These are phyloP conservation scores for Hippopotamus amphibius DNA, from an alignment of 2,113 vertebrate species.

Conservation along the genomic window DNA sequence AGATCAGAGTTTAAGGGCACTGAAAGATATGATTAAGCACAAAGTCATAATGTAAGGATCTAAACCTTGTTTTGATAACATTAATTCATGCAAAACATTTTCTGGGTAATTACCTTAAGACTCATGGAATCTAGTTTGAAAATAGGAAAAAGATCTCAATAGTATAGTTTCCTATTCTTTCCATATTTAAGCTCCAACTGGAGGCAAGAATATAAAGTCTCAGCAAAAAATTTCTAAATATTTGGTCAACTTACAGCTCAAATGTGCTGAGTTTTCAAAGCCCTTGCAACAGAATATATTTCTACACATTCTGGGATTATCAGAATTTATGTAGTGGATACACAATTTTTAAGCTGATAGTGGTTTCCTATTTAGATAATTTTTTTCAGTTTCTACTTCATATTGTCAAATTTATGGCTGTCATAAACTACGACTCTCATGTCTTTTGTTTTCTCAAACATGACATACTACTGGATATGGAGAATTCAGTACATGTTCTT, in stretches of 20 bases:
- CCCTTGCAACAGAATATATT: background rate
- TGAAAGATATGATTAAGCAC: background rate
- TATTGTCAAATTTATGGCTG: conserved; percentile 58
- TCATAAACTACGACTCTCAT: conserved; percentile 29
- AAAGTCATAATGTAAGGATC: background rate
- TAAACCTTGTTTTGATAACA: conserved; percentile 17
- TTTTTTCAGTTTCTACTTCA: conserved; percentile 48
- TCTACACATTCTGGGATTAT: conserved; percentile 50
- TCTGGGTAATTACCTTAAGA: background rate
- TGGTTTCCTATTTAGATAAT: background rate
- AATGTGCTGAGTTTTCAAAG: background rate
- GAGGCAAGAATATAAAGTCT: conserved; percentile 27
- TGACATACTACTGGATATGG: conserved; percentile 73
- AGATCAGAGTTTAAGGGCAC: background rate
- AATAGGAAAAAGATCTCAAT: background rate
- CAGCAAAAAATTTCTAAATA: conserved; percentile 37
- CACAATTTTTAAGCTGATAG: background rate
- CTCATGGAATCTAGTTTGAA: conserved; percentile 51
- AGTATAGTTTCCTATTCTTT: conserved; percentile 45
- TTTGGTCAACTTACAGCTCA: background rate
- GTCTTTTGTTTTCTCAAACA: background rate
- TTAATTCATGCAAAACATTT: conserved; percentile 2
- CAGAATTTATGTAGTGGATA: conserved; percentile 29
- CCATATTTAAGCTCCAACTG: conserved; percentile 9
- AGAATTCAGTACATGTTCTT: conserved; percentile 69